Evolutionary conservation across 2,797 vertebrate species (phyloP), one percentile per base, ranked within the genome.

Genomic region (Phaenicophaeus curvirostris): DNA sequence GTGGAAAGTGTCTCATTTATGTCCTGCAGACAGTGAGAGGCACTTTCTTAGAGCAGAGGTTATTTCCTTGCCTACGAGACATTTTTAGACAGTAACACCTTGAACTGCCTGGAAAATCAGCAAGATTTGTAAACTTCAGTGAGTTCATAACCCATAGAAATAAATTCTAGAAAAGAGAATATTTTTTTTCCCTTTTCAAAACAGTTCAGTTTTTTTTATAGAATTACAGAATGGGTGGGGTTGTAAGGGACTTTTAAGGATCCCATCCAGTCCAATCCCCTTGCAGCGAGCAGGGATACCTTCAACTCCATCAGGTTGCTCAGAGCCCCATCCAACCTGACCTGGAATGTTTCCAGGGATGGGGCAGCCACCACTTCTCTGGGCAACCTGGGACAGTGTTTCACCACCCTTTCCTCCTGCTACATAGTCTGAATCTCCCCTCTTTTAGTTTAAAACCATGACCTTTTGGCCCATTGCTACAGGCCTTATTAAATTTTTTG

Each of bases 301-400:
- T 57, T 10, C 30, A 16, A 17, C 12, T 1, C 17, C 4, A n/a
- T 3, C 37, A 48, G 12, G 12, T n/a, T 62, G 42, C 27, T 63
- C 42, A 33, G 61, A 84, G 30, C 9, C 27, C 39, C 0, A 0
- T 42, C 33, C 33, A 69, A 1, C 27, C 14, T 67, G 14, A 0
- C n/a, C 48, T 59, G 0, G 5, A 30, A 39, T 18, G 20, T 10
- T 37, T 20, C 53, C 66, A 81, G 58, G 30, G 24, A n/a, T 27
- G 28, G 9, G 13, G 3, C 39, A 63, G 11, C 21, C 0, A 2
- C 6, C 11, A 9, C 9, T 28, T 21, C 61, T 35, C 75, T 35
- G n/a, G 16, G 12, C 4, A 85, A 2, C 48, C 30, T 51, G 8
- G 8, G 5, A 11, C 21, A 31, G 27, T 2, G 4, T 0, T 5